Percentiles rank a stretch among this genome's conserved stretches.
phyloP scores from a whole-genome alignment of 2,888 invertebrate genomes.

The Tethea ocularis region DNA sequence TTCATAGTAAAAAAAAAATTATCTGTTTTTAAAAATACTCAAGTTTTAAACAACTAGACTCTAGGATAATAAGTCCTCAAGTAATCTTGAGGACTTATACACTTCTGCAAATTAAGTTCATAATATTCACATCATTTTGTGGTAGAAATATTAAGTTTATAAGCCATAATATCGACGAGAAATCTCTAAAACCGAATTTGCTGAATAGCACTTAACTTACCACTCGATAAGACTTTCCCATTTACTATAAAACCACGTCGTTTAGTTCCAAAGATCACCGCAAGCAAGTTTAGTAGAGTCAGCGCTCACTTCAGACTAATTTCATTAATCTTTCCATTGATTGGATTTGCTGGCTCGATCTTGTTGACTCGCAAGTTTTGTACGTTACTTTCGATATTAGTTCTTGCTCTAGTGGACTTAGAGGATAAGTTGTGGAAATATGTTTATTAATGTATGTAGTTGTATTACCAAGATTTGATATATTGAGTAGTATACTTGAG shows the following conservation, averaged over 20 bases:
- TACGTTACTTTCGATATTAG: constrained; percentile 21
- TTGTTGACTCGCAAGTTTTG: constrained; percentile 29
- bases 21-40: too few relatives aligned
- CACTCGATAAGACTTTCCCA: constrained; percentile 8
- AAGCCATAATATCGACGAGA: neutral
- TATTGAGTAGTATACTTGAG: too few relatives aligned
- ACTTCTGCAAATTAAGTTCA: too few relatives aligned
- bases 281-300: constrained; percentile 39
- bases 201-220: neutral
- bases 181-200: neutral
- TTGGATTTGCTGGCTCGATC: constrained; percentile 45
- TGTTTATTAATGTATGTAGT: constrained; percentile 8
- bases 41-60: too few relatives aligned
- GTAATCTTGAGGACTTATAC: too few relatives aligned
- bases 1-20: too few relatives aligned
- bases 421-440: constrained; percentile 24
- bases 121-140: too few relatives aligned
- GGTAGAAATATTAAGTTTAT: neutral
- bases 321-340: constrained; percentile 64
- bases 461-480: too few relatives aligned
- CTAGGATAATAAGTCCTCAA: too few relatives aligned
- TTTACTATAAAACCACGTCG: constrained; percentile 17
- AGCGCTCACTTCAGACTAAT: constrained; percentile 52
- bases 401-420: constrained; percentile 21
- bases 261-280: constrained; percentile 40